A percentile compares a stretch with the other conserved stretches of the same genome.
Evolutionary conservation across 2,888 invertebrate genomes (phyloP).

Genomic region (Eupithecia subfuscata): DNA sequence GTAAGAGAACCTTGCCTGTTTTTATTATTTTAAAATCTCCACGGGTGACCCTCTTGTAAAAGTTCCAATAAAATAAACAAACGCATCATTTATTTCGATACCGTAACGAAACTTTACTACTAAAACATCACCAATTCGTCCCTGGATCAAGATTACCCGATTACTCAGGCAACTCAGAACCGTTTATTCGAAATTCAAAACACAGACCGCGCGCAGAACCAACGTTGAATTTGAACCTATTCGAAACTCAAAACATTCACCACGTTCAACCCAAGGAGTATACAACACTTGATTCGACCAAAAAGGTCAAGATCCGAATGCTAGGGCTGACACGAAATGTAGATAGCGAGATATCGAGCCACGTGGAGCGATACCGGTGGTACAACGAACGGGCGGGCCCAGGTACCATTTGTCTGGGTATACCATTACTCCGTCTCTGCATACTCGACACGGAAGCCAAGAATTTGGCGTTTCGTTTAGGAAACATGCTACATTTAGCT

Average conservation of each 20-base stretch:
- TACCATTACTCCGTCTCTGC: slow-evolving; percentile 31
- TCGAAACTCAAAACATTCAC: not conserved
- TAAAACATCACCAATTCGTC: not conserved
- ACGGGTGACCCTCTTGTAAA: not conserved
- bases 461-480: slow-evolving; percentile 11
- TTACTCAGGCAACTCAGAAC: not conserved
- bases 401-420: slow-evolving; percentile 39
- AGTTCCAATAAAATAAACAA: not conserved
- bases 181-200: slow-evolving; percentile 1
- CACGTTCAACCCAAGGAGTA: slow-evolving; percentile 1
- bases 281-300: slow-evolving; percentile 1
- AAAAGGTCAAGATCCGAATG: slow-evolving; percentile 19
- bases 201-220: not conserved
- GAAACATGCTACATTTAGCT: not conserved
- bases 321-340: slow-evolving; percentile 22
- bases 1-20: not conserved
- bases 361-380: not conserved
- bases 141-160: not conserved
- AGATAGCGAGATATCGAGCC: not conserved
- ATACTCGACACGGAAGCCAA: slow-evolving; percentile 29
- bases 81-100: not conserved
- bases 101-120: not conserved
- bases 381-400: slow-evolving; percentile 43
- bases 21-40: too few relatives aligned
- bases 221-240: not conserved